A percentile compares a stretch with the other conserved stretches of the same genome.
These are phyloP conservation scores for Temnothorax rugatulus DNA, from an alignment of 2,888 invertebrate species.

Conservation along the genomic window DNA sequence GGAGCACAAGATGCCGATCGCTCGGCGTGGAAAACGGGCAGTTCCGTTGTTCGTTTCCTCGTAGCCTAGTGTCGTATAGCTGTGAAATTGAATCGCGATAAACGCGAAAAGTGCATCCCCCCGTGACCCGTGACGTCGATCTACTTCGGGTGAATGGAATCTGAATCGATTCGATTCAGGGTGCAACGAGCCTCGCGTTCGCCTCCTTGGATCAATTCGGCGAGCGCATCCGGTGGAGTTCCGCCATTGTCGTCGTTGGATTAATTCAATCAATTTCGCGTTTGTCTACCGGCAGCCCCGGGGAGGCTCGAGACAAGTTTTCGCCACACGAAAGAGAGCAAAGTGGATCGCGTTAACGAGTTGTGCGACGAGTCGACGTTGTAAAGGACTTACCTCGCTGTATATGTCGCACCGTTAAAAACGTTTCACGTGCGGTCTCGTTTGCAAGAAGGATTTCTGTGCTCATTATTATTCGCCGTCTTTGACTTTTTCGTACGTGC, in stretches of 20 bases:
- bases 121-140: conserved; percentile 13
- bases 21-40: background rate
- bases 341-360: conserved; percentile 38
- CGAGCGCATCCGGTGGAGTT: background rate
- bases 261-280: conserved; percentile 7
- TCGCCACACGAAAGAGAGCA: background rate
- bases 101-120: conserved; percentile 25
- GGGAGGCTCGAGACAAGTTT: background rate
- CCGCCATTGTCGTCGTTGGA: background rate
- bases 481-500: conserved; percentile 74
- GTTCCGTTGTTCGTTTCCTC: conserved; percentile 1
- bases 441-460: conserved; percentile 24
- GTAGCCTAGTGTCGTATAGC: background rate
- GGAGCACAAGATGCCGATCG: background rate
- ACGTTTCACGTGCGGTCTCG: conserved; percentile 37
- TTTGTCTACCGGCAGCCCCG: background rate
- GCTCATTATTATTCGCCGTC: conserved; percentile 73
- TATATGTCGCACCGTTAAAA: conserved; percentile 6
- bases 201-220: conserved; percentile 1
- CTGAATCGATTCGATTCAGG: conserved; percentile 7
- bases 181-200: background rate
- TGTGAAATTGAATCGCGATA: conserved; percentile 45
- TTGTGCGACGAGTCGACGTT: background rate
- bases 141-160: background rate
- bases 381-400: background rate